These are phyloP conservation scores for Virgularia gustaviana DNA, from an alignment of 92 coral and sea anemone genomes.

Conservation along the genomic window DNA sequence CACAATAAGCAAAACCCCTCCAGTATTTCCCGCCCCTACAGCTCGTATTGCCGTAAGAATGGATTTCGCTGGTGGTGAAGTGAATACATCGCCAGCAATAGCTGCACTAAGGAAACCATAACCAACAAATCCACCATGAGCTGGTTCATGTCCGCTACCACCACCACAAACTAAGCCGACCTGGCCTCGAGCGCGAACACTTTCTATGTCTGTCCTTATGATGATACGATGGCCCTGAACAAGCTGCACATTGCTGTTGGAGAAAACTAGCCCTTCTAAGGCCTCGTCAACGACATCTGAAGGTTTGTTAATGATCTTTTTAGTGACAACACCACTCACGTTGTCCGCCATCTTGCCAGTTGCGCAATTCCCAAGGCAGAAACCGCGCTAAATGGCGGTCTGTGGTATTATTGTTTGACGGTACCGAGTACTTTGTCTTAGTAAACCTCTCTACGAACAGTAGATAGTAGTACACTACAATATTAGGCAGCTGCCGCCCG, in stretches of 20 bases:
- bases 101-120: conserved; percentile 94
- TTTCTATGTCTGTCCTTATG: conserved; percentile 66
- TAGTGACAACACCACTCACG: conserved; percentile 24
- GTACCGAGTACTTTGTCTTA: too few relatives aligned
- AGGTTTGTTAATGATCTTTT: conserved; percentile 77
- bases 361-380: too few relatives aligned
- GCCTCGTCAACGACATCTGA: conserved; percentile 81
- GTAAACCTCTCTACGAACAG: too few relatives aligned
- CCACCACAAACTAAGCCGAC: conserved; percentile 91
- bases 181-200: conserved; percentile 64
- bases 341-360: conserved; percentile 66
- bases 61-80: conserved; percentile 93
- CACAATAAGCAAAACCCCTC: conserved; percentile 84
- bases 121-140: conserved; percentile 92
- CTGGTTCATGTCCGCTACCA: conserved; percentile 97
- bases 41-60: conserved; percentile 91
- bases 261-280: conserved; percentile 74
- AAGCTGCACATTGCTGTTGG: conserved; percentile 72
- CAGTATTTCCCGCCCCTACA: conserved; percentile 69
- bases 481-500: too few relatives aligned
- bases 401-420: too few relatives aligned
- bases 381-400: too few relatives aligned
- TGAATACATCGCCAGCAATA: conserved; percentile 87
- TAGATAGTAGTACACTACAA: too few relatives aligned
- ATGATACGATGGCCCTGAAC: conserved; percentile 81